These are phyloP conservation scores for Erynnis tages DNA, from an alignment of 2,888 invertebrate species.

Conservation along the genomic window DNA sequence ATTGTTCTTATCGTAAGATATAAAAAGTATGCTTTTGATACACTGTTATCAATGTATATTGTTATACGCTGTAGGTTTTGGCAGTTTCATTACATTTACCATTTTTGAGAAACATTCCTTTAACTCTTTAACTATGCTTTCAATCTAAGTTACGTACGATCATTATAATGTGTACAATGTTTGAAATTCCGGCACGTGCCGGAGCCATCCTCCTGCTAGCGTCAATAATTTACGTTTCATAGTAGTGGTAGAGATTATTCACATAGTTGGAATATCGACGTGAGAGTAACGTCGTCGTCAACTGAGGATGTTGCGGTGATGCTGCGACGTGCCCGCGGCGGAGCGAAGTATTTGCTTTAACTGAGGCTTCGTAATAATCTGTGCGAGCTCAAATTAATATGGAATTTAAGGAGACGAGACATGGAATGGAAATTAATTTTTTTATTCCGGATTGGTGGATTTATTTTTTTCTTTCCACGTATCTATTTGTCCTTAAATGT, in stretches of 20 bases:
- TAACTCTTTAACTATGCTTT: no score
- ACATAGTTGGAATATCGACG: constrained; percentile 61
- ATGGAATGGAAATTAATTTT: not conserved
- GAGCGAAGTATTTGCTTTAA: constrained; percentile 42
- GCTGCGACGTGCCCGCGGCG: constrained; percentile 33
- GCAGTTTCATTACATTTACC: no score
- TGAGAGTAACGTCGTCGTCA: constrained; percentile 55
- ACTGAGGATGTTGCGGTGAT: constrained; percentile 37
- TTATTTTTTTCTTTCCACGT: no score
- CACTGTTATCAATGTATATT: no score
- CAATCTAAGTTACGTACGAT: no score
- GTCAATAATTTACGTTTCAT: constrained; percentile 58
- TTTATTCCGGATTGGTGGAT: no score
- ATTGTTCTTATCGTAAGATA: no score
- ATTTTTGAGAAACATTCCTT: no score
- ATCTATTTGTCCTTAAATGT: no score
- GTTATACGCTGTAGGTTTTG: no score
- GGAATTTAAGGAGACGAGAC: not conserved
- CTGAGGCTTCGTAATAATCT: constrained; percentile 24
- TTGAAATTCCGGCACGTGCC: constrained; percentile 37
- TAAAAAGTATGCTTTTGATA: no score
- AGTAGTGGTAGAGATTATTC: constrained; percentile 55
- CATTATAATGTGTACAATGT: constrained; percentile 20
- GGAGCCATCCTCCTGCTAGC: constrained; percentile 40
- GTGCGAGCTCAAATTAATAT: constrained; percentile 20